Conservation (phyloP, 2,797 vertebrate genomes). For the Tarsius wallacei region DNA sequence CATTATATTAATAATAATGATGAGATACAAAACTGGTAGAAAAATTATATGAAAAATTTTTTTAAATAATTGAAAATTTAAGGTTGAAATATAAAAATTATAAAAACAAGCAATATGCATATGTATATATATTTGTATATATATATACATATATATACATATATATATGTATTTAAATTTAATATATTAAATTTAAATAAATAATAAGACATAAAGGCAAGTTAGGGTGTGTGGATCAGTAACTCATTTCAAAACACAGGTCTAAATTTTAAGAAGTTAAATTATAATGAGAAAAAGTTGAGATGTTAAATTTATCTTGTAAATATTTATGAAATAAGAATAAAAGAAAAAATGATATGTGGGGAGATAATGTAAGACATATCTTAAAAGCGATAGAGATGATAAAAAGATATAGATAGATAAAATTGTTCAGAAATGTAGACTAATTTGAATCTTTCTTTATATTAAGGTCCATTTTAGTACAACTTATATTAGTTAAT, state of each 20-base stretch:
- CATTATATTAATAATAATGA: neutral
- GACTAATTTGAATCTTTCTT: neutral
- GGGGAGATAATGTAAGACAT: neutral
- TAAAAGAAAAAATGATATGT: neutral
- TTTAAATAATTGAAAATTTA: neutral
- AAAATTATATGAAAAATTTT: neutral
- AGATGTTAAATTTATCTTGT: neutral
- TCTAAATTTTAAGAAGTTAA: neutral
- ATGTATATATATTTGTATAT: too few relatives aligned
- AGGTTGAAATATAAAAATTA: neutral
- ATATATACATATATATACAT: too few relatives aligned
- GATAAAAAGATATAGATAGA: neutral
- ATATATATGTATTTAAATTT: too few relatives aligned
- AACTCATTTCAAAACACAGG: neutral
- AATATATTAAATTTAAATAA: neutral
- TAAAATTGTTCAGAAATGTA: neutral
- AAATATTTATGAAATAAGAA: neutral
- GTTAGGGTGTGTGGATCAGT: neutral
- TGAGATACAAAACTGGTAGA: neutral
- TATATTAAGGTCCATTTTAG: neutral
- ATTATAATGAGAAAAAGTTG: neutral
- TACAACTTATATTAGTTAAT: neutral
- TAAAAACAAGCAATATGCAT: neutral
- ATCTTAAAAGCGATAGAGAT: neutral
- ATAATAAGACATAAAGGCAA: neutral